Conservation (phyloP, 2,888 invertebrate genomes). For the Plebejus anna region DNA sequence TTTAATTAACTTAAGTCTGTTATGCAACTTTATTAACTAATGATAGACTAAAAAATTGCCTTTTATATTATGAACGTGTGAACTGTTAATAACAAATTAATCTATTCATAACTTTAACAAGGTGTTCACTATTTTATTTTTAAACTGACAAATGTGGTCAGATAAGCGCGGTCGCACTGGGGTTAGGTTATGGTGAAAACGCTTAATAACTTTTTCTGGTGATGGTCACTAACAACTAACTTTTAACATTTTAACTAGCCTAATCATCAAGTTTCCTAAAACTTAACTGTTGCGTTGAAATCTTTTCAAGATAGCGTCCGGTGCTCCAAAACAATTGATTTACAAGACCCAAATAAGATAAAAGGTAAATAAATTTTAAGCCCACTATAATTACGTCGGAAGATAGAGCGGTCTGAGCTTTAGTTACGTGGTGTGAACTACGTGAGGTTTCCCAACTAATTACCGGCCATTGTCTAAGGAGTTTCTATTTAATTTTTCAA, state of each 20-base stretch:
- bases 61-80: constrained; percentile 13
- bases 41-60: background rate
- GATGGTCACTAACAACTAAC: constrained; percentile 51
- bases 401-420: constrained; percentile 11
- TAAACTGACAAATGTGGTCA: constrained; percentile 53
- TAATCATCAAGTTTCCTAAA: background rate
- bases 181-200: constrained; percentile 54
- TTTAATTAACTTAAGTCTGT: constrained; percentile 5
- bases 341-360: constrained; percentile 1
- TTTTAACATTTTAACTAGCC: constrained; percentile 5
- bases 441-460: constrained; percentile 67
- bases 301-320: background rate
- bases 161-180: constrained; percentile 72
- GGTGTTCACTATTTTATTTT: background rate
- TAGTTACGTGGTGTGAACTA: constrained; percentile 48
- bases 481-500: constrained; percentile 62
- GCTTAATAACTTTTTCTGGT: constrained; percentile 52
- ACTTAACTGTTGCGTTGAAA: background rate
- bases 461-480: constrained; percentile 66
- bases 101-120: background rate
- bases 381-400: constrained; percentile 1
- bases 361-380: constrained; percentile 15
- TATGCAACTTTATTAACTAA: constrained; percentile 17
- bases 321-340: background rate
- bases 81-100: constrained; percentile 9